Base-by-base conservation (phyloP, 2,888 invertebrate species). In the Labia minor region DNA sequence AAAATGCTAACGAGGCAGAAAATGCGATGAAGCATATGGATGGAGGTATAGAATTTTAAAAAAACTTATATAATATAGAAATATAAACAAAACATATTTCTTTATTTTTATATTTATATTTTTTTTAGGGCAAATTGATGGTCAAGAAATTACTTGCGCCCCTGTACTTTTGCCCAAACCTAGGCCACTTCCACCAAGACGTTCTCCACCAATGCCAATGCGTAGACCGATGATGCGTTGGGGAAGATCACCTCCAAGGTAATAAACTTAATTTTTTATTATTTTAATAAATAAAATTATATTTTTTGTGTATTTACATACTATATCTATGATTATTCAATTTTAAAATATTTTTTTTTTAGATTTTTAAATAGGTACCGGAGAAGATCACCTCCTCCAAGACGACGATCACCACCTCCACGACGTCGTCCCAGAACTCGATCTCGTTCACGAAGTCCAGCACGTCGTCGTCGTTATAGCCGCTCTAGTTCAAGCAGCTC, bases 21-120 rank as follows among this genome's bases (percentile, higher is more conserved):
- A 95, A 95, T 77, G 98, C 98, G 0, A 93, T 98, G 87, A 97
- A 97, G 78, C 95, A 97, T 76, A 98, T 99, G 98, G 97, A 99
- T 80, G 98, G 97, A 76, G 99, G 90, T 86, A 79, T 73, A 70
- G 37, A 66, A 33, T 62, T 63, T 49, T 14, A 37, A 11, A 66
- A 19, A 8, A 66, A 64, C 6, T 64, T 49, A 33, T 63, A 62
- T 21, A n/a, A 26, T 62, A 18, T 65, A n/a, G 61, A 19, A 21
- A n/a, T 62, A 1, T 63, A 26, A 14, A 11, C 33, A 19, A 21
- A 63, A 37, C 19, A 18, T 21, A 26, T 19, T 19, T 26, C 20
- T 20, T n/a, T n/a, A n/a, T n/a, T n/a, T n/a, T n/a, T n/a, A n/a
- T n/a, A n/a, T n/a, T n/a, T n/a, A 6, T 8, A 26, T 6, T 26